phyloP scores from a whole-genome alignment of 2,888 invertebrate genomes.

The Drosophila kambysellisi region DNA sequence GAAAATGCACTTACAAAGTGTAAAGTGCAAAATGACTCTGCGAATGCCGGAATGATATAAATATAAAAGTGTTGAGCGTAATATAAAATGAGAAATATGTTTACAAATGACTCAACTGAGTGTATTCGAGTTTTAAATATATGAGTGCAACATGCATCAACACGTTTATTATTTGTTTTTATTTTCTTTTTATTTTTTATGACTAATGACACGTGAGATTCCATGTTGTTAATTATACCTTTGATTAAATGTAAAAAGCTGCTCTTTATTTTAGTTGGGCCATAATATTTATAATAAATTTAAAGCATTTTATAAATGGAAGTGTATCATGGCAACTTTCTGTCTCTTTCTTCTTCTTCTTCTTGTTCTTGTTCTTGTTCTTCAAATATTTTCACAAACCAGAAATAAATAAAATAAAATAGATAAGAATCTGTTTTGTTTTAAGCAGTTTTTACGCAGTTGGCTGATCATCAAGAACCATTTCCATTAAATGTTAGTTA shows the following conservation, averaged over 20 bases:
- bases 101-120: not conserved
- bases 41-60: slow-evolving; percentile 3
- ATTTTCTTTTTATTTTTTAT: no score
- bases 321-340: not conserved
- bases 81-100: not conserved
- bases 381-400: not conserved
- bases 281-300: not conserved
- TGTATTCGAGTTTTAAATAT: not conserved
- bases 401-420: not conserved
- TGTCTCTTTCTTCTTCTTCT: not conserved
- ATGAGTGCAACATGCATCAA: not conserved
- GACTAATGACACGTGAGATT: not conserved
- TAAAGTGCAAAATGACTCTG: slow-evolving; percentile 39
- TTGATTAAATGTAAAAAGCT: not conserved
- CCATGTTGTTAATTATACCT: not conserved
- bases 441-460: not conserved
- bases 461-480: not conserved
- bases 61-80: not conserved
- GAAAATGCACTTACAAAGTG: slow-evolving; percentile 43
- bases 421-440: not conserved
- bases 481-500: slow-evolving; percentile 2
- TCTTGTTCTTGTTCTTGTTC: not conserved
- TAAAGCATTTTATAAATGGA: not conserved
- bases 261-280: not conserved
- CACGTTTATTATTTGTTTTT: not conserved